Percentiles rank a stretch among this genome's conserved stretches.
Conservation (phyloP, 2,888 invertebrate species). For the Zygogramma bicolorata region DNA sequence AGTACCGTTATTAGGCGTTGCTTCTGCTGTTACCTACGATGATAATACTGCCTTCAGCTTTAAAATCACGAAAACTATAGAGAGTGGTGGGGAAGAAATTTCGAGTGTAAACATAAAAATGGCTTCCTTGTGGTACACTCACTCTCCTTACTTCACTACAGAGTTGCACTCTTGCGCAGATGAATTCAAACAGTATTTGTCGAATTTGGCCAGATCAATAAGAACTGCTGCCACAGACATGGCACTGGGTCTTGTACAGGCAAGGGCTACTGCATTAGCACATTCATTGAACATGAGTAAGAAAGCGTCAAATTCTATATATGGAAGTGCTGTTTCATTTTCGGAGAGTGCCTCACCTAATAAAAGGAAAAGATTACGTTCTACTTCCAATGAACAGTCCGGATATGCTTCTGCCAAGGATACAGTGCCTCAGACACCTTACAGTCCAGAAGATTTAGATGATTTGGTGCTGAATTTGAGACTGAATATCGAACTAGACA, state of each 20-base stretch:
- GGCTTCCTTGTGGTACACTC: slow-evolving; percentile 94
- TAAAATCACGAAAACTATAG: slow-evolving; percentile 63
- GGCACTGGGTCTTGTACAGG: slow-evolving; percentile 89
- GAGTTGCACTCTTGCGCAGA: slow-evolving; percentile 91
- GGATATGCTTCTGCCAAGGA: slow-evolving; percentile 62
- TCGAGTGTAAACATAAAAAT: slow-evolving; percentile 70
- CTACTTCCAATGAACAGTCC: slow-evolving; percentile 60
- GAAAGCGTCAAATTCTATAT: slow-evolving; percentile 66
- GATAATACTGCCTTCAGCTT: slow-evolving; percentile 70
- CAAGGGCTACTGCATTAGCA: slow-evolving; percentile 72
- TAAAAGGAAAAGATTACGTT: slow-evolving; percentile 64
- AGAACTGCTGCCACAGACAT: slow-evolving; percentile 93
- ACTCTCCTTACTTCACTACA: slow-evolving; percentile 86
- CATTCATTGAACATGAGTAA: slow-evolving; percentile 73
- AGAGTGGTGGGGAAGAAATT: slow-evolving; percentile 49
- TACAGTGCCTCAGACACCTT: slow-evolving; percentile 65
- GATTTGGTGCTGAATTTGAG: slow-evolving; percentile 65
- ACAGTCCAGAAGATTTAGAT: slow-evolving; percentile 62
- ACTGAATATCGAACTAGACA: slow-evolving; percentile 86
- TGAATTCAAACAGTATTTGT: slow-evolving; percentile 90
- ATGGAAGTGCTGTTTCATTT: slow-evolving; percentile 63
- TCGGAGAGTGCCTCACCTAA: slow-evolving; percentile 67
- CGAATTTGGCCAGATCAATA: slow-evolving; percentile 86
- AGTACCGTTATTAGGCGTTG: slow-evolving; percentile 61
- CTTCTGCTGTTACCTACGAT: slow-evolving; percentile 61